A percentile compares a stretch with the other conserved stretches of the same genome.
phyloP scores from a whole-genome alignment of 1,140 invertebrate species.

The Matsumurasca onukii region DNA sequence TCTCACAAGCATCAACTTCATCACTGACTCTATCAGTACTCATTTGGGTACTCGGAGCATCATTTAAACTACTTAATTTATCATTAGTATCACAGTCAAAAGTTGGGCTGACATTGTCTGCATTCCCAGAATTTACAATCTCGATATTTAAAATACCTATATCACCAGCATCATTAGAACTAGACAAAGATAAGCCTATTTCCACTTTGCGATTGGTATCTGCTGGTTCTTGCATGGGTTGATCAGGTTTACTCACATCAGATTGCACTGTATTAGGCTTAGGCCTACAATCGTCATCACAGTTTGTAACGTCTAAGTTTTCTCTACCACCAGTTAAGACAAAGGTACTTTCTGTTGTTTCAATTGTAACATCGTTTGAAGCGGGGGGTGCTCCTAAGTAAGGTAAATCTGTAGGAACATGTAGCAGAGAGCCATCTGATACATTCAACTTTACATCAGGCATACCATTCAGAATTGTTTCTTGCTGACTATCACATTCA shows the following conservation, averaged over 20 bases:
- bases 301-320: neutral
- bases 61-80: neutral
- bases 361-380: conserved; percentile 22
- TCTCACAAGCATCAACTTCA: neutral
- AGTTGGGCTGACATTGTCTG: too few species aligned
- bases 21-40: too few species aligned
- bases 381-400: conserved; percentile 23
- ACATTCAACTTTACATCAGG: conserved; percentile 17
- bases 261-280: too few species aligned
- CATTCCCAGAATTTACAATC: too few species aligned
- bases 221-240: too few species aligned
- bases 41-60: too few species aligned
- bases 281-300: too few species aligned
- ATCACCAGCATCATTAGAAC: too few species aligned
- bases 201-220: too few species aligned
- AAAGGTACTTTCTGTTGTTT: conserved; percentile 7
- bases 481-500: conserved; percentile 18
- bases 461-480: conserved; percentile 20
- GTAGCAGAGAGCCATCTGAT: conserved; percentile 8
- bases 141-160: too few species aligned
- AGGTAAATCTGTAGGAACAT: conserved; percentile 19
- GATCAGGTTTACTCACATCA: too few species aligned
- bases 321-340: neutral
- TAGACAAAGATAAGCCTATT: too few species aligned
- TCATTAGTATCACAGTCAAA: conserved; percentile 11